Percentiles rank a stretch among this genome's conserved stretches.
Evolutionary conservation across 2,888 invertebrate species (phyloP).

Genomic region (Mallateleia sp.): DNA sequence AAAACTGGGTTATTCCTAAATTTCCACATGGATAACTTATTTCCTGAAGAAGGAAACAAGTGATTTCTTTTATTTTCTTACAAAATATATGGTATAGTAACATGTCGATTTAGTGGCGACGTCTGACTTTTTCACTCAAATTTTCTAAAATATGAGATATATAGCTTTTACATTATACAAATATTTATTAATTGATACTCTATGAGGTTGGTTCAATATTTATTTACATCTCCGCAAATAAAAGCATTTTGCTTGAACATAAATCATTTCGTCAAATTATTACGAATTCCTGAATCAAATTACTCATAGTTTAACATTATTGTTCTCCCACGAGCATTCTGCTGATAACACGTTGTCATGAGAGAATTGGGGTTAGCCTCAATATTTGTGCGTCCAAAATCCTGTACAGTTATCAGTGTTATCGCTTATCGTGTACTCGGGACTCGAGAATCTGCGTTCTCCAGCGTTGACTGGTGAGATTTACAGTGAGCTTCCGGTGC

Average conservation of each 20-base stretch:
- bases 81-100: slow-evolving; percentile 35
- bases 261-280: too few species aligned
- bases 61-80: slow-evolving; percentile 29
- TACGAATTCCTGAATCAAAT: slow-evolving; percentile 35
- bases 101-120: slow-evolving; percentile 15
- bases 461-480: too few species aligned
- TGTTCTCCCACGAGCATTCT: slow-evolving; percentile 48
- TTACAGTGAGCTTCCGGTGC: too few species aligned
- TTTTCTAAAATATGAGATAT: too few species aligned
- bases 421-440: slow-evolving; percentile 75
- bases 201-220: too few species aligned
- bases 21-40: slow-evolving; percentile 47
- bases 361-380: slow-evolving; percentile 68
- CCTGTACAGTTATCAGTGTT: slow-evolving; percentile 71
- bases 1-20: slow-evolving; percentile 48
- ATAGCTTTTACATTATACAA: neutral
- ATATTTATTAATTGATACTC: too few species aligned
- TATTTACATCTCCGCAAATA: too few species aligned
- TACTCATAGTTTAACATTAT: slow-evolving; percentile 49
- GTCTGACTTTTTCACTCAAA: neutral
- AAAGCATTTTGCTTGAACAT: too few species aligned
- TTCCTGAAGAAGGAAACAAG: slow-evolving; percentile 39
- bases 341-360: slow-evolving; percentile 66
- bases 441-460: slow-evolving; percentile 61
- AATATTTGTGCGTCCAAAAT: slow-evolving; percentile 78